These are phyloP conservation scores for Agelas oroides DNA, from an alignment of 37 sponge, comb jelly and placozoan species.

Conservation along the genomic window DNA sequence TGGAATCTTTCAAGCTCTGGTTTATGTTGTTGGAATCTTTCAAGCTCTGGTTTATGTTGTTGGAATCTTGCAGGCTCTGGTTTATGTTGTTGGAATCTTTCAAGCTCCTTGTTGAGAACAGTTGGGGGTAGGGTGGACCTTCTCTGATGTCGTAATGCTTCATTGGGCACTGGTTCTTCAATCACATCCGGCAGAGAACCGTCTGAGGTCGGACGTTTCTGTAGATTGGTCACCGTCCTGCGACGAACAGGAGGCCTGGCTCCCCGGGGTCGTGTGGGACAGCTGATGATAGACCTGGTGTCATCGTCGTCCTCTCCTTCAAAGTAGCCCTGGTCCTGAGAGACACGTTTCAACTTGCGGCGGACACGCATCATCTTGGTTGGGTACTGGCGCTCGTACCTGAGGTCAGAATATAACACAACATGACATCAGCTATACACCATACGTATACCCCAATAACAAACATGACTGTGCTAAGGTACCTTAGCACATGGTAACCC, in stretches of 20 bases:
- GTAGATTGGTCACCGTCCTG: background rate
- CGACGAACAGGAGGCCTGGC: background rate
- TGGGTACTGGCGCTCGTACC: background rate
- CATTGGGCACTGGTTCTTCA: background rate
- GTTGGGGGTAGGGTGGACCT: slow-evolving; percentile 23
- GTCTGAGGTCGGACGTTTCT: slow-evolving; percentile 17
- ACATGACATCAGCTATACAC: too few species aligned
- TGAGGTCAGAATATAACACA: background rate
- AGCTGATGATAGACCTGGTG: slow-evolving; percentile 11
- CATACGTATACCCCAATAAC: too few species aligned
- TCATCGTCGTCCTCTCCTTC: slow-evolving; percentile 55
- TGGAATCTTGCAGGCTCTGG: too few species aligned
- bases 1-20: too few species aligned
- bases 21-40: background rate
- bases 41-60: too few species aligned
- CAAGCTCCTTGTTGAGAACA: background rate
- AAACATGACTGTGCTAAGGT: too few species aligned
- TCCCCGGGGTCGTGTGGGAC: slow-evolving; percentile 11
- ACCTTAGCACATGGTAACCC: too few species aligned
- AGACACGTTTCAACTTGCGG: background rate
- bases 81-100: background rate
- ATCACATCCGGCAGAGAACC: background rate
- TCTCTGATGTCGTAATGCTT: background rate
- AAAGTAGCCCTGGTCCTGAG: slow-evolving; percentile 45
- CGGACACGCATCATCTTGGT: background rate